Base-by-base conservation (phyloP, 2,797 vertebrate species). In the Chelidonichthys spinosus region DNA sequence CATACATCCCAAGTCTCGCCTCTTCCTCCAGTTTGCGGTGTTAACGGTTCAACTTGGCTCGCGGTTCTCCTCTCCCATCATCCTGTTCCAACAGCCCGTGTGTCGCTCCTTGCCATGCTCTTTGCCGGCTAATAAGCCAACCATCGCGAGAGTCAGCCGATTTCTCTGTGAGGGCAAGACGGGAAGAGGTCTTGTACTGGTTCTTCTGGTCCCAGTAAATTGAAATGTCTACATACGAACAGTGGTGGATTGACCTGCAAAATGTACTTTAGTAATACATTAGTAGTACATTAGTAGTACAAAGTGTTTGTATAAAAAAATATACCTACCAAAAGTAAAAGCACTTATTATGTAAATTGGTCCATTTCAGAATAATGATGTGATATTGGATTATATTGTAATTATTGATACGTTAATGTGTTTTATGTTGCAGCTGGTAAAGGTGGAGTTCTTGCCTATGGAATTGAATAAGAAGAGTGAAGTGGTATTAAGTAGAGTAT, bases 71-170 rank as follows among this genome's bases (percentile, higher is more conserved):
- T 80, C 67, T 82, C 87, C 76, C 87, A 83, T 85, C 90, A 84
- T 86, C 86, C 79, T 80, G 32, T 67, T 43, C 76, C 85, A 78
- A 81, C 81, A 86, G 83, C 85, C 81, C 75, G 89, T 72, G 81
- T 61, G 76, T 63, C 25, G 25, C 25, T 25, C 25, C 25, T 25
- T 25, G 25, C 25, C 25, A 25, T 25, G 25, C 25, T 25, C 63
- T 68, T 63, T 63, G 52, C 81, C 72, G 84, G 82, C 63, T 83
- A 70, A 53, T 66, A 40, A 74, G 35, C 60, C 73, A 93, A 90
- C 37, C 80, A 92, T 95, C 95, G 94, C 94, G 94, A 95, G 94
- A 94, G 18, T 68, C 53, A 43, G 7, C 35, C 40, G 62, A 33
- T 54, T 72, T 25, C 67, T 62, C 32, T 32, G 40, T 6, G 55